Evolutionary conservation across 53 echinoderm and acorn worm genomes (phyloP), one percentile per base, ranked within the genome.

Genomic region (Pentamera pediparva): DNA sequence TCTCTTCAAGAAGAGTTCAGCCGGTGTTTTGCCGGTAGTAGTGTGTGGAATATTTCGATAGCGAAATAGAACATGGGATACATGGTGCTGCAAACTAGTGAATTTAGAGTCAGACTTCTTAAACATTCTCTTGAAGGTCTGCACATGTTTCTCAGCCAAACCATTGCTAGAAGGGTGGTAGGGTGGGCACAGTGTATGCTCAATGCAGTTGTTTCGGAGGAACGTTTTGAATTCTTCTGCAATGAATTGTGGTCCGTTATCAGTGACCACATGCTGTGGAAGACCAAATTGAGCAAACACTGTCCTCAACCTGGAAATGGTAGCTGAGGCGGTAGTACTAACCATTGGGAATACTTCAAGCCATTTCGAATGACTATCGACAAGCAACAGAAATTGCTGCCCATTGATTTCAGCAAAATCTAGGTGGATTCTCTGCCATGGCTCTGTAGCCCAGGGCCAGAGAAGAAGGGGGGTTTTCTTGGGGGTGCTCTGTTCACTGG

Each of bases 321-420:
- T 79, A 18, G 65, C 53, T 8, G 36, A 39, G 21, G 79, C 34
- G 2, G 74, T 84, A 17, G 71, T 79, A 52, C 61, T 84, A 28
- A 48, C 49, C 81, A 81, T 81, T 7, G 81, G 77, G 57, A 60
- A 47, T 0, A 76, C 86, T 37, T 86, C 81, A 18, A 81, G 24
- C 81, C 77, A 86, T 35, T 86, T 81, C 32, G 77, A 76, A 37
- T 76, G 77, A 27, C 81, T 80, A 39, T 85, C 80, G 1, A 75
- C 69, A 4, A 85, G n/a, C 10, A 64, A 20, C 3, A 40, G 40
- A 64, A 64, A 40, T 12, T 64, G 65, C 39, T 64, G 65, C 5
- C 65, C 65, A 39, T 39, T 38, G 26, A 64, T 1, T 39, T 64
- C 72, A 19, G 67, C 75, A 67, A 75, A 75, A 60, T 75, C 75